phyloP scores from a whole-genome alignment of 2,797 vertebrate species.

The Anguilla obscura region DNA sequence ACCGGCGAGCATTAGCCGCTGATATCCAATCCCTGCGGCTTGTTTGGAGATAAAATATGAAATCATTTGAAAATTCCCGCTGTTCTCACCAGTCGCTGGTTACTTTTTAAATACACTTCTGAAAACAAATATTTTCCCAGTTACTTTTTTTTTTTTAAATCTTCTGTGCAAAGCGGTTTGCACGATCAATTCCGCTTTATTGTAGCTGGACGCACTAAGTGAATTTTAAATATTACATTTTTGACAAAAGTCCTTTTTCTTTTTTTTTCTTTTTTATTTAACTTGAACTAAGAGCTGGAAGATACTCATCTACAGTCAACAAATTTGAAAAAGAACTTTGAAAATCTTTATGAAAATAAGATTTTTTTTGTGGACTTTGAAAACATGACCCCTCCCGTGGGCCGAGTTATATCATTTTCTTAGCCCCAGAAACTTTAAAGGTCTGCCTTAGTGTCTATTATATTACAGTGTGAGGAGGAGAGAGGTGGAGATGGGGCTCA shows the following conservation, averaged over 20 bases:
- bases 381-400: constrained; percentile 36
- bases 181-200: constrained; percentile 36
- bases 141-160: constrained; percentile 38
- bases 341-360: constrained; percentile 41
- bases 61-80: constrained; percentile 64
- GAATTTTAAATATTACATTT: constrained; percentile 40
- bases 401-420: constrained; percentile 48
- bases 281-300: not conserved
- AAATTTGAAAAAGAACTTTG: constrained; percentile 32
- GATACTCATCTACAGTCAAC: constrained; percentile 24
- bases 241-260: not conserved
- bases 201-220: constrained; percentile 15
- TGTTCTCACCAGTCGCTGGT: constrained; percentile 59
- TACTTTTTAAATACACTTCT: constrained; percentile 50
- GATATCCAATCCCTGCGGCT: constrained; percentile 63
- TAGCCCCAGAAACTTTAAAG: constrained; percentile 61
- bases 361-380: constrained; percentile 23
- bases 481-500: constrained; percentile 56
- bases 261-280: not conserved
- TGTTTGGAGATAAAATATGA: constrained; percentile 71
- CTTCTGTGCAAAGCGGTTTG: constrained; percentile 49
- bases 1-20: constrained; percentile 56
- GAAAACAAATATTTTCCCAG: constrained; percentile 57
- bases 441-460: constrained; percentile 62
- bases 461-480: constrained; percentile 61